Conservation (phyloP, 2,888 invertebrate species). For the Drosophila monieri region DNA sequence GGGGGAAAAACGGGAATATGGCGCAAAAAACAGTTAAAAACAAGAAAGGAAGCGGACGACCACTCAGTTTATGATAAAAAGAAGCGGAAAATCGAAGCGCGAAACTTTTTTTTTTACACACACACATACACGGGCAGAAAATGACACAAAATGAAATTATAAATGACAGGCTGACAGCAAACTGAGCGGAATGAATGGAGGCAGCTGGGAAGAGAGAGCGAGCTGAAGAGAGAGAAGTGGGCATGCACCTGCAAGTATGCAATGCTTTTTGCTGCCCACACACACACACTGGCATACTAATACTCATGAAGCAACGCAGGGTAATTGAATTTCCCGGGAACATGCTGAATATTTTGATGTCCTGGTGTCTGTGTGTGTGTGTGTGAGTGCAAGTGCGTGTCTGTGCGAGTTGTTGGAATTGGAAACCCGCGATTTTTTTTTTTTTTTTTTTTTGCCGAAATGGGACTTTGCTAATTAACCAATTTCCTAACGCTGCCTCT, state of each 20-base stretch:
- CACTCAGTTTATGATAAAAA: constrained; percentile 13
- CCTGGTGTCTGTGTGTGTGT: too few relatives aligned
- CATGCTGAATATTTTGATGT: constrained; percentile 1
- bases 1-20: neutral
- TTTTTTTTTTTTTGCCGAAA: neutral
- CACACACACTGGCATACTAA: neutral
- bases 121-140: neutral
- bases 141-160: constrained; percentile 38
- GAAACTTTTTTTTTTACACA: constrained; percentile 6
- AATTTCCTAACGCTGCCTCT: constrained; percentile 2
- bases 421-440: constrained; percentile 28
- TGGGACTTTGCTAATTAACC: constrained; percentile 6
- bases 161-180: constrained; percentile 37
- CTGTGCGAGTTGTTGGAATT: constrained; percentile 4
- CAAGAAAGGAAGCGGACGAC: constrained; percentile 3
- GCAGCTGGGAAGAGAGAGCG: neutral
- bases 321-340: constrained; percentile 35
- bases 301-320: constrained; percentile 7
- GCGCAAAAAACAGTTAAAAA: neutral
- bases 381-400: too few relatives aligned
- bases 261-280: constrained; percentile 13
- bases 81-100: constrained; percentile 20
- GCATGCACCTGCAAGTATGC: constrained; percentile 44
- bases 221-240: constrained; percentile 13
- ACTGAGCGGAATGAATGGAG: neutral